Evolutionary conservation across 2,888 invertebrate genomes (phyloP).

Genomic region (Mythimna lalbum): DNA sequence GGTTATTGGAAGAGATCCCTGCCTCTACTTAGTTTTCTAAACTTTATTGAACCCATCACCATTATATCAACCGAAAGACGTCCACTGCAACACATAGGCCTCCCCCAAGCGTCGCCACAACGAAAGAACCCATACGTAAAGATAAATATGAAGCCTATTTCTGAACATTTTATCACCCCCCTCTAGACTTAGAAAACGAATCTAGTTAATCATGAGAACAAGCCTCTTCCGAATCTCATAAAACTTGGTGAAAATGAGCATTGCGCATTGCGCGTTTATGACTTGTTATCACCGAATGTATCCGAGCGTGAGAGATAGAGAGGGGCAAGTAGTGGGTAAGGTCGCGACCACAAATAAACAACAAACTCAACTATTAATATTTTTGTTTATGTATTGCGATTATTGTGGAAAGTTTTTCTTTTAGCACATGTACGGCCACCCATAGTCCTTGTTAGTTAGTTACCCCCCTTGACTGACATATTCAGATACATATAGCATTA

Average conservation of each 20-base stretch:
- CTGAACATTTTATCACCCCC: too few relatives aligned
- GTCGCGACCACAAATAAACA: conserved; percentile 43
- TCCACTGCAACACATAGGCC: too few relatives aligned
- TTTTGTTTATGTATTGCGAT: conserved; percentile 17
- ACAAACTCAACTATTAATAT: conserved; percentile 24
- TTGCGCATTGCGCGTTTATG: not conserved
- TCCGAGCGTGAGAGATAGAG: conserved; percentile 23
- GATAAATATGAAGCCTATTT: too few relatives aligned
- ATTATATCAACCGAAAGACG: too few relatives aligned
- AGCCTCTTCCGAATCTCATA: not conserved
- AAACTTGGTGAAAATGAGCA: not conserved
- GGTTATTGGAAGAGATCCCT: too few relatives aligned
- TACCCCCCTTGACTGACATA: not conserved
- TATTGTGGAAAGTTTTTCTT: conserved; percentile 36
- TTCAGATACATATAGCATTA: not conserved
- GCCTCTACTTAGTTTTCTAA: too few relatives aligned
- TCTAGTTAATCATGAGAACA: not conserved
- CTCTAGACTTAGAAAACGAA: too few relatives aligned
- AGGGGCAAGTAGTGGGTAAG: conserved; percentile 43
- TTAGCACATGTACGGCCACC: not conserved
- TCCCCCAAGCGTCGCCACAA: too few relatives aligned
- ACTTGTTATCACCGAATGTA: conserved; percentile 21
- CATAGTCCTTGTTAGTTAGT: not conserved
- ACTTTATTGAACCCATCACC: too few relatives aligned
- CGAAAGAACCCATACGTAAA: too few relatives aligned